Evolutionary conservation across 1,140 invertebrate species (phyloP).

Genomic region (Drosophila quadrilineata): DNA sequence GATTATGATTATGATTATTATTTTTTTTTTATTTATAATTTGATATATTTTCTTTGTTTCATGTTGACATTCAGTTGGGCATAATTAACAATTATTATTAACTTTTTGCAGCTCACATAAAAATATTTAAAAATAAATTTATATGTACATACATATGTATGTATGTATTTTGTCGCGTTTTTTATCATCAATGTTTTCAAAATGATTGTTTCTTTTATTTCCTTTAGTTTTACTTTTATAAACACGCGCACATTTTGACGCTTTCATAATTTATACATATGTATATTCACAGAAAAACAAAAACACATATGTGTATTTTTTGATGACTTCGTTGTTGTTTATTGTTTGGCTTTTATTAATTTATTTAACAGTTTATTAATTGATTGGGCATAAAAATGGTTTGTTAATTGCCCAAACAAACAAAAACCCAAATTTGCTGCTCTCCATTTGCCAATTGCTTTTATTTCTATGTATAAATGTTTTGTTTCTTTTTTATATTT

Average conservation of each 20-base stretch:
- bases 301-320: neutral
- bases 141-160: too few relatives aligned
- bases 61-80: too few relatives aligned
- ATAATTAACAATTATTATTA: too few relatives aligned
- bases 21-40: neutral
- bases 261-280: neutral
- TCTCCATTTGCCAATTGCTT: constrained; percentile 19
- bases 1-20: neutral
- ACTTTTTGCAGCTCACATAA: too few relatives aligned
- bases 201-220: too few relatives aligned
- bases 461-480: neutral
- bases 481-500: neutral
- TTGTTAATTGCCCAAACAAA: constrained; percentile 31
- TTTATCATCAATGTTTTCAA: too few relatives aligned
- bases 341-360: neutral
- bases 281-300: neutral
- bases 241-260: constrained; percentile 21
- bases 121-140: too few relatives aligned
- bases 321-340: neutral
- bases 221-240: neutral
- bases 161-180: too few relatives aligned
- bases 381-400: constrained; percentile 37
- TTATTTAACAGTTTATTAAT: constrained; percentile 25
- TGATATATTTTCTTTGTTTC: neutral
- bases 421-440: constrained; percentile 17